Evolutionary conservation across 2,888 invertebrate genomes (phyloP), one percentile per base, ranked within the genome.

Genomic region (Aphodius sticticus): DNA sequence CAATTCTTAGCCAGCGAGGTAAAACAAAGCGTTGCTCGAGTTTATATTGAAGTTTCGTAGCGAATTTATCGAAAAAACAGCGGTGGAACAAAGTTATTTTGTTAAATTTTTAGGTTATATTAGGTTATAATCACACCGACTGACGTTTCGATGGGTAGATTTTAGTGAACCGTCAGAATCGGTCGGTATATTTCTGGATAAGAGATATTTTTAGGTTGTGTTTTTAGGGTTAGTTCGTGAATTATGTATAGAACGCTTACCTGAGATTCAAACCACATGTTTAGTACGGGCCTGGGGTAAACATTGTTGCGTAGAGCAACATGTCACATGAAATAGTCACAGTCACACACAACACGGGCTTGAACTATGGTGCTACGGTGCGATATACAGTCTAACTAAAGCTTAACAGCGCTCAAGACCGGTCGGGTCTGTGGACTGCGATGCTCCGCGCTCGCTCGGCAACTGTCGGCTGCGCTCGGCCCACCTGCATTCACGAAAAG

Each of bases 401-500:
- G 84, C 85, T 85, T 85, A 85, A 85, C 83, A 83, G 85, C 85
- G 85, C 84, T 85, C 86, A 81, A 88, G 88, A 88, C 89, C 89
- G 88, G 89, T 89, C 88, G 85, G 85, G 85, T 81, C 82, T 76
- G 78, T 78, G 74, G 78, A 26, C 26, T 26, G 26, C 26, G 26
- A 26, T 3, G 26, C 26, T 26, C 88, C 88, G 89, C 85, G 77
- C 69, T 79, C 71, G 84, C 80, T 90, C 91, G 91, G 84, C 70
- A 1, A 16, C 82, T 84, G 83, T 89, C 91, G 91, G 80, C 82
- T 81, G 76, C 69, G 77, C 80, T 89, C 90, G 91, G 89, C 89
- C 91, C 91, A 91, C 91, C 91, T 91, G 91, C 91, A 90, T 90
- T 89, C 90, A 89, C 84, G 85, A 82, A 88, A 88, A 88, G 88